Evolutionary conservation across 2,797 vertebrate genomes (phyloP).

Genomic region (Rhincodon typus): DNA sequence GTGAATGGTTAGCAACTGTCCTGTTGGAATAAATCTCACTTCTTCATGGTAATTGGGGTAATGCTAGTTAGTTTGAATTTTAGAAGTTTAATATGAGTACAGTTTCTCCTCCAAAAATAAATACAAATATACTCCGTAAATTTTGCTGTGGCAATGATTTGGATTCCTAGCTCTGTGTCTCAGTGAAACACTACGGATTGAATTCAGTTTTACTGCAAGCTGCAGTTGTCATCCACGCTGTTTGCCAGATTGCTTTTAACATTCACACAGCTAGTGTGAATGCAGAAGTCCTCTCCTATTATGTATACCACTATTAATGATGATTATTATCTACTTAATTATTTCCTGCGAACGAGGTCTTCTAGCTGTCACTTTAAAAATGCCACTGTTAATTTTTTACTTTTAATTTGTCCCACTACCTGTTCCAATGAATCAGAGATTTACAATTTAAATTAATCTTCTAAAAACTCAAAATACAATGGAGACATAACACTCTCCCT

Average conservation of each 20-base stretch:
- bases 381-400: not conserved
- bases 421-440: not conserved
- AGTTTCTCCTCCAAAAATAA: not conserved
- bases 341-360: not conserved
- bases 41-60: not conserved
- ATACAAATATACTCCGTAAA: not conserved
- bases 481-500: not conserved
- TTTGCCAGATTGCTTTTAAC: too few species aligned
- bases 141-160: not conserved
- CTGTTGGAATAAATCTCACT: not conserved
- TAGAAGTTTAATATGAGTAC: not conserved
- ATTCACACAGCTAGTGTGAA: not conserved
- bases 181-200: not conserved
- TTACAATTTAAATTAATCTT: not conserved
- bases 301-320: not conserved
- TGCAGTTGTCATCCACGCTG: not conserved
- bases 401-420: not conserved
- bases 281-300: not conserved
- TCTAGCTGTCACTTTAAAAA: not conserved
- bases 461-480: not conserved
- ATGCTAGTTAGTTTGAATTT: not conserved
- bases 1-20: not conserved
- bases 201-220: not conserved
- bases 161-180: not conserved
- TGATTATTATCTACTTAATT: not conserved